Percentiles rank a stretch among this genome's conserved stretches.
These are phyloP conservation scores for Melanostoma mellinum DNA, from an alignment of 2,888 invertebrate species.

Conservation along the genomic window DNA sequence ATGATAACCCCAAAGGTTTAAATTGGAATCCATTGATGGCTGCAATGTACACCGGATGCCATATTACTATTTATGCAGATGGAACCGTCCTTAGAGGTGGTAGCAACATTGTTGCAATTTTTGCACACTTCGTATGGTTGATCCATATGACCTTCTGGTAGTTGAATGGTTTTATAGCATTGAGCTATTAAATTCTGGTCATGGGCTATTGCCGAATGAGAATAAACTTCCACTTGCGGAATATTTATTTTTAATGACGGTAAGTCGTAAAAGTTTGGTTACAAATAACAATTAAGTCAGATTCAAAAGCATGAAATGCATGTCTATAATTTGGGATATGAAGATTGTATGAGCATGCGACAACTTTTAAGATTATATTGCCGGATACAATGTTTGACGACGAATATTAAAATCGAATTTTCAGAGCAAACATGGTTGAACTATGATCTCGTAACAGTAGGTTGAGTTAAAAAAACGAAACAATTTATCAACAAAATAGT, in stretches of 20 bases:
- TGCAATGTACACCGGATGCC: constrained; percentile 42
- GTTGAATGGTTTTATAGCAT: constrained; percentile 14
- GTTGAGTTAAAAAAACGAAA: no score
- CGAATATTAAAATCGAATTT: no score
- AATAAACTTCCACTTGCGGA: constrained; percentile 17
- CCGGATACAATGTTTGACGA: no score
- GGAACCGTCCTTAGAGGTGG: constrained; percentile 15
- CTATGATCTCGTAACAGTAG: no score
- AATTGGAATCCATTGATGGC: constrained; percentile 23
- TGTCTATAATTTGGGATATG: no score
- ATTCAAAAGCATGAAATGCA: no score
- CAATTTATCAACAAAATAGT: no score
- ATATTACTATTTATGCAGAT: constrained; percentile 31
- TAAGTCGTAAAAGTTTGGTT: background rate
- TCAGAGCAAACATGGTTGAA: no score
- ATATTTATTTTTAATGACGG: constrained; percentile 13
- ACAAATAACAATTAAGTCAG: constrained; percentile 7
- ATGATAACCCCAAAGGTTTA: constrained; percentile 69
- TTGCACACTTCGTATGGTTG: constrained; percentile 41
- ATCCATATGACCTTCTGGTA: constrained; percentile 63
- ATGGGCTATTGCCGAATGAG: constrained; percentile 42
- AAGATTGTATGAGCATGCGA: no score
- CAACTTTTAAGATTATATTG: no score
- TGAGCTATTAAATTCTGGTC: constrained; percentile 44
- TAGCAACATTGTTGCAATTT: constrained; percentile 55